Evolutionary conservation across 2,113 vertebrate genomes (phyloP).

Genomic region (Hemiscyllium ocellatum): DNA sequence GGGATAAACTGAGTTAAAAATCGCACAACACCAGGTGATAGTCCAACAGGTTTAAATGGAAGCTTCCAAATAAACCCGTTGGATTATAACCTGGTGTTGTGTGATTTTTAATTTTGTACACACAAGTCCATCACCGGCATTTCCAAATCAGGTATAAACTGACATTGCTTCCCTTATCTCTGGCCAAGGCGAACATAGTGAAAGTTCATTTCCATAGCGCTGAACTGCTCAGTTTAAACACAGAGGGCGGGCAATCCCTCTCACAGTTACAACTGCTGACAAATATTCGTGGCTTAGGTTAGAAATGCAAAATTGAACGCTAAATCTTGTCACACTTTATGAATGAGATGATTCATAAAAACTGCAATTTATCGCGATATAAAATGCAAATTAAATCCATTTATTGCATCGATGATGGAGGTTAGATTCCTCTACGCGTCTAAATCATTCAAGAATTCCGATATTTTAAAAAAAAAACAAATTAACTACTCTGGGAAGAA

Average conservation of each 20-base stretch:
- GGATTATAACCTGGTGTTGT: too few species aligned
- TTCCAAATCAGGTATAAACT: not conserved
- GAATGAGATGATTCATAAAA: not conserved
- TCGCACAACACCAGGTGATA: too few species aligned
- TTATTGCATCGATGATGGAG: not conserved
- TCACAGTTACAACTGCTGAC: not conserved
- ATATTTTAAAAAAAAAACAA: not conserved
- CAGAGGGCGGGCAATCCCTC: not conserved
- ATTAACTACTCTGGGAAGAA: not conserved
- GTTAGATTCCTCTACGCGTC: not conserved
- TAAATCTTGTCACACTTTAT: not conserved
- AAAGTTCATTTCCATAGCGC: not conserved
- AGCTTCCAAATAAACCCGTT: too few species aligned
- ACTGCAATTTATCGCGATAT: not conserved
- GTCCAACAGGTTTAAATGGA: too few species aligned
- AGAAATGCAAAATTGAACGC: not conserved
- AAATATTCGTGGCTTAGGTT: not conserved
- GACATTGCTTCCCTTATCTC: not conserved
- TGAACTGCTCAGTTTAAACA: not conserved
- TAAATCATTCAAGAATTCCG: not conserved
- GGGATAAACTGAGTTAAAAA: not conserved
- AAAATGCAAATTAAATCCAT: not conserved
- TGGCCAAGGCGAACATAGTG: not conserved
- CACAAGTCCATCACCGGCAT: too few species aligned
- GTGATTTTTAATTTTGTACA: too few species aligned